A percentile compares a stretch with the other conserved stretches of the same genome.
phyloP scores from a whole-genome alignment of 2,888 invertebrate genomes.

The Idaea dimidiata region DNA sequence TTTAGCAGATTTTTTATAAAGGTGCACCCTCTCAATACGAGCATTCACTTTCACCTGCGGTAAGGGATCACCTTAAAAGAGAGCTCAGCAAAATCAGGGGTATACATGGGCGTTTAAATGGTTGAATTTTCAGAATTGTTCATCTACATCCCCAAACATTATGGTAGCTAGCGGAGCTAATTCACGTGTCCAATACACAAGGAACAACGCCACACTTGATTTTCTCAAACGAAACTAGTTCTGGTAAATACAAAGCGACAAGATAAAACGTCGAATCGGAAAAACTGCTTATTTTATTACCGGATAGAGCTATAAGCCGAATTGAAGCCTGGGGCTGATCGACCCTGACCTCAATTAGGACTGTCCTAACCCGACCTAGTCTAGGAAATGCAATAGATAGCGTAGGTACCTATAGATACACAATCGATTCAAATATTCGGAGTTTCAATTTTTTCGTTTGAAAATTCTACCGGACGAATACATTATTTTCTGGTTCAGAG shows the following conservation, averaged over 20 bases:
- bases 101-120: too few species aligned
- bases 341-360: constrained; percentile 59
- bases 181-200: constrained; percentile 45
- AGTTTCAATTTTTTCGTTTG: neutral
- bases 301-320: constrained; percentile 57
- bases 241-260: constrained; percentile 68
- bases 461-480: constrained; percentile 16
- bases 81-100: too few species aligned
- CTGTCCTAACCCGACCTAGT: too few species aligned
- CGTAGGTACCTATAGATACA: too few species aligned
- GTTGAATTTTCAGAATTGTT: constrained; percentile 9
- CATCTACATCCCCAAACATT: constrained; percentile 18
- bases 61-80: too few species aligned
- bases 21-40: too few species aligned
- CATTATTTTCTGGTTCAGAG: constrained; percentile 18
- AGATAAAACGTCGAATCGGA: constrained; percentile 71
- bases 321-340: constrained; percentile 54
- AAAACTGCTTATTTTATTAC: constrained; percentile 79
- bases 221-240: constrained; percentile 57
- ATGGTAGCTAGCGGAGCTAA: constrained; percentile 48
- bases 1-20: too few species aligned
- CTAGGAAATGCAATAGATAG: too few species aligned
- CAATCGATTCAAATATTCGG: too few species aligned
- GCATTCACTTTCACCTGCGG: too few species aligned
- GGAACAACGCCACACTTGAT: constrained; percentile 56